Percentiles rank a stretch among this genome's conserved stretches.
Evolutionary conservation across 2,797 vertebrate species (phyloP).

Genomic region (Sciurus vulgaris): DNA sequence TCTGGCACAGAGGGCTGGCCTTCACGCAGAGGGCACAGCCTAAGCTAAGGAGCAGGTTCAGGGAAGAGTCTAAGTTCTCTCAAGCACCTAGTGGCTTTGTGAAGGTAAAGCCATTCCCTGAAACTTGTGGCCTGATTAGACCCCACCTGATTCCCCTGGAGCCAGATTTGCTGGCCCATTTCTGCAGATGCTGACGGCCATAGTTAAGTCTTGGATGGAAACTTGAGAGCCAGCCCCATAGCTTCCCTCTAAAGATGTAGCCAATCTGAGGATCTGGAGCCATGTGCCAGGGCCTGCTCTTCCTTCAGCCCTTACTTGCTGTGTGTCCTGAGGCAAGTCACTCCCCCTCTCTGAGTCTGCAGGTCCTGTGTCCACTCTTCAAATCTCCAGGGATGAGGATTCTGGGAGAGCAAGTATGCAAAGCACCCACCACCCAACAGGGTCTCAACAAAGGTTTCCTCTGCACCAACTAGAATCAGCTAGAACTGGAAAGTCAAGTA

Average conservation of each 20-base stretch:
- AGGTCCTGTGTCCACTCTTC: background rate
- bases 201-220: background rate
- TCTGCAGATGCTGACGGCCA: background rate
- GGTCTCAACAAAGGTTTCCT: background rate
- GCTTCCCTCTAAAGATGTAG: background rate
- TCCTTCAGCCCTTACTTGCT: background rate
- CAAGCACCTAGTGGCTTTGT: background rate
- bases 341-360: background rate
- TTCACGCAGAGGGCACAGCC: background rate
- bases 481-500: background rate
- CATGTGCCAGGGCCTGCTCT: background rate
- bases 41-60: background rate
- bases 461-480: background rate
- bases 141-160: background rate
- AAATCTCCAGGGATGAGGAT: background rate
- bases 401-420: background rate
- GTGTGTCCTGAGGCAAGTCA: background rate
- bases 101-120: background rate
- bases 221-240: background rate
- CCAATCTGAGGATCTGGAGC: background rate
- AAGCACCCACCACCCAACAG: background rate
- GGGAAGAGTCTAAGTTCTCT: background rate
- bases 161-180: background rate
- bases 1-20: background rate
- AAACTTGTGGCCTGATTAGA: background rate